Base-by-base conservation (phyloP, 2,888 invertebrate species). In the Lacanobia oleracea region DNA sequence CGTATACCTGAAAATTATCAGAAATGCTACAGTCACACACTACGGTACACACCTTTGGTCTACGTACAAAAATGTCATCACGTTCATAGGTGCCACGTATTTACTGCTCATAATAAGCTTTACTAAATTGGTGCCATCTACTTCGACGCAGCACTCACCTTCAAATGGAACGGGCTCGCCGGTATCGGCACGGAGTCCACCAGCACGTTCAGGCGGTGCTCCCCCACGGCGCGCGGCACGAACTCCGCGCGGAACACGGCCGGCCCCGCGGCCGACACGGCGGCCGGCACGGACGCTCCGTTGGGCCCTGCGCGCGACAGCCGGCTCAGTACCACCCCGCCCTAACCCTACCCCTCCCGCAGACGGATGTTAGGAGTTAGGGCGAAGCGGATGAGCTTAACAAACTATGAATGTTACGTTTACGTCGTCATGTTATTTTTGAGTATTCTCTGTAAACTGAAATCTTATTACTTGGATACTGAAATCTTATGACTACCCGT, bases 121-220 rank as follows among this genome's bases (percentile, higher is more conserved):
- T 4, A 33, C 3, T 33, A 5, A 33, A 3, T 33, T 33, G 33
- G 2, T 27, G 27, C 33, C 33, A 33, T 33, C 33, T 33, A 33
- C 33, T 33, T 33, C 33, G 33, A 33, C 33, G 0, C 33, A 33
- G 5, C 33, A 33, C 86, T 91, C 77, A 97, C 97, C 96, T 99
- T 99, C 87, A 99, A 98, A 86, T 98, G 98, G 94, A 99, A 99
- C 8, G 99, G 99, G 90, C 99, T 99, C 61, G 99, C 99, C 33
- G 98, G 97, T 77, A 99, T 98, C 16, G 98, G 97, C 87, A 97
- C 94, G 81, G 98, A 97, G 91, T 97, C 98, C 77, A 98, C 98
- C 75, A 97, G 97, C 78, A 99, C 98, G 87, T 98, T 98, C 79
- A 99, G 98, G 77, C 98, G 97, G 93, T 99, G 99, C 89, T 99